phyloP scores from a whole-genome alignment of 92 coral and sea anemone species.

The Epizoanthus scotinus region DNA sequence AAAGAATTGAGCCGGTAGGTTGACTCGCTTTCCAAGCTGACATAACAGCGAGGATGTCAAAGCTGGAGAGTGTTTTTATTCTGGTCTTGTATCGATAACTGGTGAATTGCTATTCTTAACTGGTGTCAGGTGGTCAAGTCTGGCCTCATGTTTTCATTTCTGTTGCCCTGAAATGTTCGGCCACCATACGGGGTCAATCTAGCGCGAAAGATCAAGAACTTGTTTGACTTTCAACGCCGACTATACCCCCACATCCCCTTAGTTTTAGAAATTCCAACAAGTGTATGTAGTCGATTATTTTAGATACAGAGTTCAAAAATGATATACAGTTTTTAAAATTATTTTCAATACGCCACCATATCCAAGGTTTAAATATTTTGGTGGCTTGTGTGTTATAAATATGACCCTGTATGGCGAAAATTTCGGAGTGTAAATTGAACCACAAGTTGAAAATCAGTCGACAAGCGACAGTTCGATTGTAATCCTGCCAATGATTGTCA shows the following conservation, averaged over 20 bases:
- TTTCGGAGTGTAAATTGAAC: constrained; percentile 33
- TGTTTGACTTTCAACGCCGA: neutral
- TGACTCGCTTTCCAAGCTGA: neutral
- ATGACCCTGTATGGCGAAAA: constrained; percentile 20
- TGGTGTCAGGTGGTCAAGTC: constrained; percentile 18
- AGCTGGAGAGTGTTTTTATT: constrained; percentile 14
- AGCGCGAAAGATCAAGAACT: constrained; percentile 33
- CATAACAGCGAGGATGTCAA: constrained; percentile 22
- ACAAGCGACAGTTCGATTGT: neutral
- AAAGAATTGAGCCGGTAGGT: constrained; percentile 82
- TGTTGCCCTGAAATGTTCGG: constrained; percentile 34
- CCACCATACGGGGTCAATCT: constrained; percentile 42
- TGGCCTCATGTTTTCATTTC: constrained; percentile 11
- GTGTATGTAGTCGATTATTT: neutral
- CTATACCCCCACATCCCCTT: constrained; percentile 22
- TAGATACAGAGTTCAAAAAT: constrained; percentile 23
- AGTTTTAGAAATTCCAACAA: neutral
- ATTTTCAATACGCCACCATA: constrained; percentile 46
- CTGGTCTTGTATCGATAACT: constrained; percentile 13
- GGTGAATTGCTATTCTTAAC: constrained; percentile 32
- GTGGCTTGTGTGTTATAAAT: constrained; percentile 42
- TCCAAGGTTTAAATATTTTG: constrained; percentile 72
- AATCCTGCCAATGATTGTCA: neutral
- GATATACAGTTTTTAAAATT: constrained; percentile 27
- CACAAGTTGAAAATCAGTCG: constrained; percentile 58